Evolutionary conservation across 1,140 invertebrate genomes (phyloP).

Genomic region (Littorina saxatilis): DNA sequence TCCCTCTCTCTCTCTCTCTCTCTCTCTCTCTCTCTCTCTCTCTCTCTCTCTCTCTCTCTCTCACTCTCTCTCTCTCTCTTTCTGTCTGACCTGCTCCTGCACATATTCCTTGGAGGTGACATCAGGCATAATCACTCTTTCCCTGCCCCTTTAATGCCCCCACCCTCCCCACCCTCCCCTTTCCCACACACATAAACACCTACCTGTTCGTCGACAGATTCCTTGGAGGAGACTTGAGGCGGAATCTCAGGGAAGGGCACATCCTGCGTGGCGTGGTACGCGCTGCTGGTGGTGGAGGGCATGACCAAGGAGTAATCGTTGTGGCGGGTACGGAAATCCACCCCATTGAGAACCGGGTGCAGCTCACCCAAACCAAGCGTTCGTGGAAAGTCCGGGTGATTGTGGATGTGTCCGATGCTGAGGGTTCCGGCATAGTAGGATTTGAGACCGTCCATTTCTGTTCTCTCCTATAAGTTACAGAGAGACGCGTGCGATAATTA

Average conservation of each 20-base stretch:
- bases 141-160: not conserved
- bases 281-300: slow-evolving; percentile 48
- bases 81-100: too few relatives aligned
- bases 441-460: slow-evolving; percentile 9
- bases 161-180: not conserved
- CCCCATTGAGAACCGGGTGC: slow-evolving; percentile 63
- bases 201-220: not conserved
- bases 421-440: not conserved
- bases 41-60: too few relatives aligned
- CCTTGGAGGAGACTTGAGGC: slow-evolving; percentile 47
- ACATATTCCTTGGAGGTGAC: not conserved
- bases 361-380: slow-evolving; percentile 52
- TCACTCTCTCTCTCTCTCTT: too few relatives aligned
- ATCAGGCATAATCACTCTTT: not conserved
- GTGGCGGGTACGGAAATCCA: slow-evolving; percentile 69
- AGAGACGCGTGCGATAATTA: too few relatives aligned
- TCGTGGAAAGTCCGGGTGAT: not conserved
- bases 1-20: too few relatives aligned
- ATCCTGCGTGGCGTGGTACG: slow-evolving; percentile 55
- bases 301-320: slow-evolving; percentile 68
- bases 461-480: too few relatives aligned
- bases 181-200: not conserved
- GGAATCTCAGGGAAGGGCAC: slow-evolving; percentile 66
- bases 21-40: too few relatives aligned
- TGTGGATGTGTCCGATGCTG: not conserved